Evolutionary conservation across 2,113 vertebrate genomes (phyloP), one percentile per base, ranked within the genome.

Genomic region (Cinclus mexicanus): DNA sequence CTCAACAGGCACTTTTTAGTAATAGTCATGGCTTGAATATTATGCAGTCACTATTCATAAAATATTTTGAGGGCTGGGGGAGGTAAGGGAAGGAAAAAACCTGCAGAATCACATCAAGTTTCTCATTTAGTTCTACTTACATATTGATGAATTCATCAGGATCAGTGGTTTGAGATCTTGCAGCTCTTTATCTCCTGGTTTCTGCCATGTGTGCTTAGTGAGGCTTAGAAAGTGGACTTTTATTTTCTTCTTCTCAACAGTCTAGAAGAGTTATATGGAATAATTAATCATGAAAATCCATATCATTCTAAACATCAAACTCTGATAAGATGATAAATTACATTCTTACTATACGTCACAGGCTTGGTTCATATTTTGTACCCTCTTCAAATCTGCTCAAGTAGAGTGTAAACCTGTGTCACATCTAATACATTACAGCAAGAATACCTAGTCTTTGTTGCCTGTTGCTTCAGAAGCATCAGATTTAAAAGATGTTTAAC

Each of bases 381-480:
- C 39, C 18, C 5, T 70, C 71, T 90, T 89, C 50, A 78, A 86
- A 74, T 44, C 55, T 81, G 18, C 63, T 80, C 21, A 60, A 52
- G 22, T 47, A 47, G 26, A 64, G 29, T 35, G 49, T 50, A 83
- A 94, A 69, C 24, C n/a, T 86, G 14, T 11, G 10, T 61, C 50
- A 77, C 39, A 17, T 57, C 31, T 50, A 47, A 67, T 50, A 70
- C 74, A 50, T 50, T 83, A 72, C 64, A 1, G 0, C 33, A 77
- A 55, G 56, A 95, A 80, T 31, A 88, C 21, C n/a, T 67, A 12
- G 46, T 65, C 55, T 77, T 69, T 33, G 10, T 29, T 86, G 56
- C 42, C 42, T 93, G 64, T 90, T 93, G 63, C 76, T 83, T 86
- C 76, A 93, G 76, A 86, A 92, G n/a, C 37, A 77, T 35, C 49